Evolutionary conservation across 23 tunicate genomes (phyloP).

Genomic region (Trididemnum miniatum): DNA sequence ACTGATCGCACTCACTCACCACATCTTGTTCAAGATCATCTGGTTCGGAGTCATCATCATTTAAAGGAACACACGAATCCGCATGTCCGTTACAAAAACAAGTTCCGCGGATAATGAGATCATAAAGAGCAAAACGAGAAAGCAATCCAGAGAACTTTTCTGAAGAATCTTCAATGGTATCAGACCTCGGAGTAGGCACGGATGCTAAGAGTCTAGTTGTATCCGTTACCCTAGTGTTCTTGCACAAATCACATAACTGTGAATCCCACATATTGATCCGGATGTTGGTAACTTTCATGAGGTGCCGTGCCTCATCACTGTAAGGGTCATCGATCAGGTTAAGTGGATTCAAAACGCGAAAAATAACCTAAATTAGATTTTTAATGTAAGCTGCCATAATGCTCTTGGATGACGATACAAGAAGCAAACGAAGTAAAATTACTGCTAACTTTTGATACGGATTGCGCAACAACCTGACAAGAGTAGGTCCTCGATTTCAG

Average conservation of each 20-base stretch:
- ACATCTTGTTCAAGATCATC: constrained; percentile 46
- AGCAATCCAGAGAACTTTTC: neutral
- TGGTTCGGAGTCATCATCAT: constrained; percentile 44
- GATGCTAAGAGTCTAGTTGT: neutral
- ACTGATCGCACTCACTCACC: constrained; percentile 28
- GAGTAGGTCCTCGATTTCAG: too few relatives aligned
- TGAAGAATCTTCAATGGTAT: neutral
- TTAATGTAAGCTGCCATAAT: too few relatives aligned
- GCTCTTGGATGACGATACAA: too few relatives aligned
- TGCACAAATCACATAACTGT: constrained; percentile 45
- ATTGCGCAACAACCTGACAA: too few relatives aligned
- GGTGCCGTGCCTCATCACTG: constrained; percentile 63
- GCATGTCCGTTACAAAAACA: constrained; percentile 85
- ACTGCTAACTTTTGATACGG: too few relatives aligned
- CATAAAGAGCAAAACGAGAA: constrained; percentile 63
- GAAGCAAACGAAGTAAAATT: too few relatives aligned
- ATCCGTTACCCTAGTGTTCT: neutral
- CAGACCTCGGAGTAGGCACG: neutral
- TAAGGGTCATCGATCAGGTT: constrained; percentile 60
- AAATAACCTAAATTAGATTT: constrained; percentile 48
- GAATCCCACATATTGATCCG: constrained; percentile 81
- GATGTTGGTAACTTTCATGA: constrained; percentile 78
- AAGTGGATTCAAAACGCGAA: constrained; percentile 61
- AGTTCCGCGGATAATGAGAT: constrained; percentile 69
- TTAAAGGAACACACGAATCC: constrained; percentile 61